Conservation (phyloP, 2,888 invertebrate species). For the Carterocephalus palaemon region DNA sequence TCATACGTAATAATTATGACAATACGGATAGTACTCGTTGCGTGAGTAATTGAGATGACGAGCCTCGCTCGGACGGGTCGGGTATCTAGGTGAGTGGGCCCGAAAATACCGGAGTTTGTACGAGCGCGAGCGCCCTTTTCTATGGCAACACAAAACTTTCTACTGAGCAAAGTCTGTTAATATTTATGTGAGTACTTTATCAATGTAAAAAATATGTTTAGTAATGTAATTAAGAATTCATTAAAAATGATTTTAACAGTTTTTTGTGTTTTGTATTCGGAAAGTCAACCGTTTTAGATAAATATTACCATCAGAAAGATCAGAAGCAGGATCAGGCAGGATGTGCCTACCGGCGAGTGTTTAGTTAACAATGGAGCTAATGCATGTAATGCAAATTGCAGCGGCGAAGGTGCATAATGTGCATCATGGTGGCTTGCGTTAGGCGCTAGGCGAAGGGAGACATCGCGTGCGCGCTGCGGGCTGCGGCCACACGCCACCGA, state of each 20-base stretch:
- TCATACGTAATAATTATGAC: slow-evolving; percentile 47
- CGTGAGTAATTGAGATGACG: slow-evolving; percentile 27
- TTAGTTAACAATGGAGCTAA: slow-evolving; percentile 43
- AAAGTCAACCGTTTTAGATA: too few species aligned
- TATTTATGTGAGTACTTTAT: too few species aligned
- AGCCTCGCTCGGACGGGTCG: slow-evolving; percentile 1
- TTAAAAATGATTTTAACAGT: too few species aligned
- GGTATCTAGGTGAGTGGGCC: slow-evolving; percentile 22
- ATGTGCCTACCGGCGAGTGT: slow-evolving; percentile 26
- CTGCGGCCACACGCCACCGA: slow-evolving; percentile 68
- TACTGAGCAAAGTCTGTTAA: slow-evolving; percentile 35
- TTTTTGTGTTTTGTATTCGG: too few species aligned
- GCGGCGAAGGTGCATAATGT: slow-evolving; percentile 46
- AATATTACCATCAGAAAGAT: too few species aligned
- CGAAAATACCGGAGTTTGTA: slow-evolving; percentile 14
- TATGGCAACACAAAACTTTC: slow-evolving; percentile 31
- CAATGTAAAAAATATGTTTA: too few species aligned
- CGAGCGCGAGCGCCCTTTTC: slow-evolving; percentile 9
- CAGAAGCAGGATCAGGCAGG: not conserved
- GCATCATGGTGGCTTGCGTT: slow-evolving; percentile 29
- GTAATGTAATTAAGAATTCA: too few species aligned
- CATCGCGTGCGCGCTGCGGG: slow-evolving; percentile 61
- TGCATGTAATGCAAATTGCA: too few species aligned
- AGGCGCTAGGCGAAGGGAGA: slow-evolving; percentile 45
- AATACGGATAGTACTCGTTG: slow-evolving; percentile 33